A percentile compares a stretch with the other conserved stretches of the same genome.
phyloP scores from a whole-genome alignment of 2,113 vertebrate genomes.

The Oreochromis aureus region DNA sequence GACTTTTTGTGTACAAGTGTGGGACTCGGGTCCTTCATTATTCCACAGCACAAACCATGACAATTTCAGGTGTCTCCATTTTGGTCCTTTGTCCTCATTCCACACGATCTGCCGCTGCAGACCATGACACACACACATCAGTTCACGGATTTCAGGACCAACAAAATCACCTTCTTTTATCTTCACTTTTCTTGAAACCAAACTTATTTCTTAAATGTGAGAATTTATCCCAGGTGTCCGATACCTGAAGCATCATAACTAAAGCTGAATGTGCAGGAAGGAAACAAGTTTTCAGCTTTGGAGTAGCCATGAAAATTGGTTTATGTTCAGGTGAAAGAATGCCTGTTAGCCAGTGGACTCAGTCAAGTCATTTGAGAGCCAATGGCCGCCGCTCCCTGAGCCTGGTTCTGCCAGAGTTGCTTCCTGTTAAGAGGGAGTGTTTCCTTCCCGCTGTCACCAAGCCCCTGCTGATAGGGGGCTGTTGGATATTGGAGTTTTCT shows the following conservation, averaged over 20 bases:
- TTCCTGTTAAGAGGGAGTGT: not conserved
- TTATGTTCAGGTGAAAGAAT: rapidly evolving
- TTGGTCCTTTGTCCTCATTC: not conserved
- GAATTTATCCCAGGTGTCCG: not conserved
- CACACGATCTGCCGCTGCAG: not conserved
- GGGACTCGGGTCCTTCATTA: rapidly evolving
- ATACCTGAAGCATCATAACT: not conserved
- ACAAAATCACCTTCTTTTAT: not conserved
- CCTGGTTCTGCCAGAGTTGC: not conserved
- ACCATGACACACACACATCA: not conserved
- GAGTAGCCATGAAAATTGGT: rapidly evolving
- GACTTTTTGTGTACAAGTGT: not conserved
- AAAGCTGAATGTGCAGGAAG: rapidly evolving
- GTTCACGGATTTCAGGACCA: not conserved
- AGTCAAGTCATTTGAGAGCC: not conserved
- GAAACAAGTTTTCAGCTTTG: not conserved
- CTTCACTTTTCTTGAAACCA: not conserved
- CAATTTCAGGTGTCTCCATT: not conserved
- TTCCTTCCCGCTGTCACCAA: not conserved
- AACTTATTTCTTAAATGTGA: not conserved
- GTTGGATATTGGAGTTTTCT: not conserved
- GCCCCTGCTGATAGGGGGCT: not conserved
- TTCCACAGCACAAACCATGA: not conserved
- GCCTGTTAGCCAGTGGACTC: rapidly evolving
- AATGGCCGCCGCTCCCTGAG: not conserved